Evolutionary conservation across 2,113 vertebrate genomes (phyloP).

Genomic region (Seriola dumerili): DNA sequence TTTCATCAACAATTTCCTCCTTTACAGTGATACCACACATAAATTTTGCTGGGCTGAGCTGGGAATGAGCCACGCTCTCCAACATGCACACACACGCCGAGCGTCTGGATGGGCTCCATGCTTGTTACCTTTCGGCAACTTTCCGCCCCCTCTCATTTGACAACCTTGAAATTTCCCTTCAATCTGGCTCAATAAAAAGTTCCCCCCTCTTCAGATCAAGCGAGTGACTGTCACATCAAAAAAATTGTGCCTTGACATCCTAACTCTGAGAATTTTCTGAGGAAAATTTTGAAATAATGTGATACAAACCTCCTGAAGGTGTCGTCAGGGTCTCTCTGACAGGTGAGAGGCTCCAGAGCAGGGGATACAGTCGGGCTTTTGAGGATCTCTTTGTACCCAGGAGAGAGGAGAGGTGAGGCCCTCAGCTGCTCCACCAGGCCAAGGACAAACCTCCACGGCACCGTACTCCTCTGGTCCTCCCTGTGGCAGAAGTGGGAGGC

Average conservation of each 20-base stretch:
- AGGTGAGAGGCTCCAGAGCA: constrained; percentile 74
- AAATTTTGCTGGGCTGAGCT: background rate
- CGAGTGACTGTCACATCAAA: background rate
- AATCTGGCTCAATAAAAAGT: background rate
- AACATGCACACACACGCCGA: constrained; percentile 60
- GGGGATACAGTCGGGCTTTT: constrained; percentile 56
- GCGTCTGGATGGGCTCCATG: constrained; percentile 15
- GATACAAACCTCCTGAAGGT: constrained; percentile 86
- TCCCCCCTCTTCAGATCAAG: background rate
- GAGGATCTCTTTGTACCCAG: constrained; percentile 73
- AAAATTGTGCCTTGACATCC: background rate
- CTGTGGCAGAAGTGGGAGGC: constrained; percentile 86
- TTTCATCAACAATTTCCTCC: background rate
- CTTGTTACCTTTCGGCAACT: constrained; percentile 1
- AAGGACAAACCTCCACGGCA: constrained; percentile 82
- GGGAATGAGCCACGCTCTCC: constrained; percentile 5
- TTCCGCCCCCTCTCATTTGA: constrained; percentile 32
- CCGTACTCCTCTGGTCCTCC: constrained; percentile 80
- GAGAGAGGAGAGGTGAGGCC: constrained; percentile 75
- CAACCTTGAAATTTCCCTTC: constrained; percentile 9
- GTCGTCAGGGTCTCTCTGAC: constrained; percentile 83
- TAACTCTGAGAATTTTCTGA: background rate
- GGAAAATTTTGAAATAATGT: background rate
- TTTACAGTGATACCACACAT: constrained; percentile 11
- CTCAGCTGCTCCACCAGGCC: constrained; percentile 85